Conservation (phyloP, 2,797 vertebrate genomes). For the Propithecus deckenii region DNA sequence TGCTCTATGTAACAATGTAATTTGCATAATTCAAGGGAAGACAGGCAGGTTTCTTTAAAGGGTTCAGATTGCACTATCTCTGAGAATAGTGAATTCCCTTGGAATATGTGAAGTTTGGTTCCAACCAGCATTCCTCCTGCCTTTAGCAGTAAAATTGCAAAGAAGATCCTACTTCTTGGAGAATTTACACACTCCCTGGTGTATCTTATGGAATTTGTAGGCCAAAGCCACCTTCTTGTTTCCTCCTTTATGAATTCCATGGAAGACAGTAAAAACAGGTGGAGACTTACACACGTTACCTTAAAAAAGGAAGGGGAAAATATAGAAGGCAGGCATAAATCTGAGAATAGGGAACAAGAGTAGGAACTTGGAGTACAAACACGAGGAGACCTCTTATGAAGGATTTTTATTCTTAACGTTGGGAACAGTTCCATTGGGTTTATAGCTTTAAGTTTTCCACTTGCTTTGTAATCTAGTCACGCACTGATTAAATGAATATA, state of each 20-base stretch:
- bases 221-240: neutral
- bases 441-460: neutral
- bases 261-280: neutral
- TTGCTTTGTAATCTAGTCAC: neutral
- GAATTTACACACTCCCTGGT: neutral
- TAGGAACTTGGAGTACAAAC: neutral
- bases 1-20: conserved; percentile 8
- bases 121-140: neutral
- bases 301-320: neutral
- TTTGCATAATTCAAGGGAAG: conserved; percentile 56
- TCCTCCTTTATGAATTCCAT: neutral
- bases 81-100: neutral
- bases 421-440: neutral
- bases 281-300: neutral
- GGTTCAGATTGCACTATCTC: neutral
- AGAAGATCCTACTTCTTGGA: neutral
- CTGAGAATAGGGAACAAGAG: neutral
- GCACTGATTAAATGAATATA: neutral
- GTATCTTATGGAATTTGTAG: neutral
- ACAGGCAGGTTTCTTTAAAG: conserved; percentile 21
- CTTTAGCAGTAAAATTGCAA: neutral
- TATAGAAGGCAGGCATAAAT: neutral
- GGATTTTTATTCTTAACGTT: neutral
- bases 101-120: neutral
- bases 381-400: neutral